Conservation (phyloP, 2,888 invertebrate genomes). For the Corythucha ciliata region DNA sequence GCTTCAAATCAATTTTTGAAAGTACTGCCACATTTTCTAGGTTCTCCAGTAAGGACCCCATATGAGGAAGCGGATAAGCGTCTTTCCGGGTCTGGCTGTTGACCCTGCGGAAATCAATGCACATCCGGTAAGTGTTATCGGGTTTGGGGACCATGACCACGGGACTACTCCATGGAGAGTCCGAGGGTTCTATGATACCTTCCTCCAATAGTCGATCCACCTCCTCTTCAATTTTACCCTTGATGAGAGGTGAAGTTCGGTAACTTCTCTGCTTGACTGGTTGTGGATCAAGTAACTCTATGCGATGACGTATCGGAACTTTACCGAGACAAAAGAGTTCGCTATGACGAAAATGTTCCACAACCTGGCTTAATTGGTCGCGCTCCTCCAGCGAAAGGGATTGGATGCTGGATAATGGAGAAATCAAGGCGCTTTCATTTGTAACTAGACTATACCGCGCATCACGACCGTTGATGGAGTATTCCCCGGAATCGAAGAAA, state of each 20-base stretch:
- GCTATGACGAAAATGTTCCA: no score
- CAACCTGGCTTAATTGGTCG: no score
- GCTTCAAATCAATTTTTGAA: constrained; percentile 14
- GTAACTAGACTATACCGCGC: no score
- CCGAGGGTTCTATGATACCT: constrained; percentile 10
- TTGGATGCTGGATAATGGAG: no score
- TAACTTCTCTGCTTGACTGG: constrained; percentile 18
- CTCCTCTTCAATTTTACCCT: constrained; percentile 6
- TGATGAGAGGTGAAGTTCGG: constrained; percentile 10
- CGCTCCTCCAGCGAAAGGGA: no score
- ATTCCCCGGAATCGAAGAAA: no score
- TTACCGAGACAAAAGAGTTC: no score
- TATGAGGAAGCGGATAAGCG: constrained; percentile 16
- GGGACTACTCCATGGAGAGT: constrained; percentile 15
- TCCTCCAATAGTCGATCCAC: constrained; percentile 8
- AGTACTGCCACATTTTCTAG: constrained; percentile 5
- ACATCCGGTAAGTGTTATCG: constrained; percentile 35
- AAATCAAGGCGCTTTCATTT: no score
- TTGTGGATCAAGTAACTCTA: constrained; percentile 7
- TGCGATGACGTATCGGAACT: no score
- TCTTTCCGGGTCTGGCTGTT: constrained; percentile 33
- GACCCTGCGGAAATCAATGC: constrained; percentile 41
- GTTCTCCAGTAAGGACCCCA: constrained; percentile 1
- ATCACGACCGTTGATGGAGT: no score
- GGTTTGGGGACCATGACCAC: constrained; percentile 28